These are phyloP conservation scores for Labroides dimidiatus DNA, from an alignment of 2,797 vertebrate genomes.

Conservation along the genomic window DNA sequence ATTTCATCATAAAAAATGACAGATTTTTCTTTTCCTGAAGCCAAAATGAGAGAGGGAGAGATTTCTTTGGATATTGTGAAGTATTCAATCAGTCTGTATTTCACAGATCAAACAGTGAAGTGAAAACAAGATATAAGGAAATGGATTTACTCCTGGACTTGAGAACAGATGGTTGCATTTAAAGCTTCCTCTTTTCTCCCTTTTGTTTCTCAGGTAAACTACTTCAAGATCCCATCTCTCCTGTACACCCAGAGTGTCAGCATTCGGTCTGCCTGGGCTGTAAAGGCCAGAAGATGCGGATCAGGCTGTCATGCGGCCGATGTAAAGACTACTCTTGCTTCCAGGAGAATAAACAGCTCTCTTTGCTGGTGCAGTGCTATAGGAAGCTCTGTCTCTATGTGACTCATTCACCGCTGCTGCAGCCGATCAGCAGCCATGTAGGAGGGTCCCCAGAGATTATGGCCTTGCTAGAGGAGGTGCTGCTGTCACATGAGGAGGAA, in stretches of 20 bases:
- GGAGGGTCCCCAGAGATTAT: conserved; percentile 92
- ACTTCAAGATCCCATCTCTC: conserved; percentile 95
- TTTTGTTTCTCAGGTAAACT: conserved; percentile 87
- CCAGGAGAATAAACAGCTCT: conserved; percentile 95
- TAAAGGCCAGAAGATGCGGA: conserved; percentile 96
- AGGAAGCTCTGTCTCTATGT: conserved; percentile 96
- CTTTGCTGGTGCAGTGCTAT: conserved; percentile 94
- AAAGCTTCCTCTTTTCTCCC: conserved; percentile 24
- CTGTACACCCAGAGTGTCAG: conserved; percentile 92
- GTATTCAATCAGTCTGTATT: no score
- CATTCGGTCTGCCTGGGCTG: conserved; percentile 95
- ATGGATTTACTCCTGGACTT: no score
- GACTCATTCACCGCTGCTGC: conserved; percentile 90
- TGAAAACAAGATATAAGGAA: no score
- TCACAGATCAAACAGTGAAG: no score
- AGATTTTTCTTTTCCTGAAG: no score
- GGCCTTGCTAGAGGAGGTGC: conserved; percentile 92
- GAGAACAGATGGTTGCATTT: no score
- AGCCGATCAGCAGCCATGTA: conserved; percentile 88
- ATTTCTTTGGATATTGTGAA: no score
- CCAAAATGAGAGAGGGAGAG: no score
- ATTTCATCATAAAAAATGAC: no score
- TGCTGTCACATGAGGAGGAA: conserved; percentile 83
- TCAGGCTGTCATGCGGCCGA: conserved; percentile 94
- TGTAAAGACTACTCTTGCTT: conserved; percentile 96